phyloP scores from a whole-genome alignment of 1,140 invertebrate species.

The Teleogryllus occipitalis region DNA sequence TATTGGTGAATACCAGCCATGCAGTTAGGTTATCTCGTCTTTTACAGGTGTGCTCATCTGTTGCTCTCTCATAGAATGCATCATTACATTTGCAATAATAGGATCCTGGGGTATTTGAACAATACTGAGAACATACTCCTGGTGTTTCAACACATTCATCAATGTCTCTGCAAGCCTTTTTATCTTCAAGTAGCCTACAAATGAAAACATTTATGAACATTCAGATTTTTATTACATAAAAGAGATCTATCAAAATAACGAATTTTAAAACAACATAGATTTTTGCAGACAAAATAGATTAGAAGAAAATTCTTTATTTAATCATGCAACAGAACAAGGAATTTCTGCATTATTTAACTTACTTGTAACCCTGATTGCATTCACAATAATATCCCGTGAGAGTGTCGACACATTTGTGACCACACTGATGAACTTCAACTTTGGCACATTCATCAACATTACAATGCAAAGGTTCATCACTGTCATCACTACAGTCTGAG shows the following conservation, averaged over 20 bases:
- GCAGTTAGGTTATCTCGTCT: slow-evolving; percentile 71
- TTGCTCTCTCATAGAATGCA: slow-evolving; percentile 77
- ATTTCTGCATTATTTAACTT: slow-evolving; percentile 29
- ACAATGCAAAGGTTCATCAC: slow-evolving; percentile 90
- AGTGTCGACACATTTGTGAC: slow-evolving; percentile 91
- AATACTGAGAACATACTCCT: slow-evolving; percentile 88
- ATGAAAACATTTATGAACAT: not conserved
- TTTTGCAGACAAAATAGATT: not conserved
- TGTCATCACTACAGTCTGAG: slow-evolving; percentile 84
- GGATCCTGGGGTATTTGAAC: slow-evolving; percentile 89
- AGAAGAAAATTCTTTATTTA: not conserved
- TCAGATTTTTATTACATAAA: not conserved
- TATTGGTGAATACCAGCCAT: slow-evolving; percentile 95
- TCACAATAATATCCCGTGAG: slow-evolving; percentile 87
- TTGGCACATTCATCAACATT: slow-evolving; percentile 91
- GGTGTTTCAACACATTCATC: slow-evolving; percentile 88
- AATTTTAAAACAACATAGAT: not conserved
- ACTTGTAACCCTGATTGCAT: slow-evolving; percentile 89
- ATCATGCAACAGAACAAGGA: not conserved
- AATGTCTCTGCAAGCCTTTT: slow-evolving; percentile 84
- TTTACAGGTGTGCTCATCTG: slow-evolving; percentile 84
- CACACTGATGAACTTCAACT: slow-evolving; percentile 86
- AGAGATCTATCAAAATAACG: no score
- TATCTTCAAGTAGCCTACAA: slow-evolving; percentile 59
- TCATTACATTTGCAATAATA: slow-evolving; percentile 96